Conservation (phyloP, 2,113 vertebrate genomes). For the Scartelaos histophorus region DNA sequence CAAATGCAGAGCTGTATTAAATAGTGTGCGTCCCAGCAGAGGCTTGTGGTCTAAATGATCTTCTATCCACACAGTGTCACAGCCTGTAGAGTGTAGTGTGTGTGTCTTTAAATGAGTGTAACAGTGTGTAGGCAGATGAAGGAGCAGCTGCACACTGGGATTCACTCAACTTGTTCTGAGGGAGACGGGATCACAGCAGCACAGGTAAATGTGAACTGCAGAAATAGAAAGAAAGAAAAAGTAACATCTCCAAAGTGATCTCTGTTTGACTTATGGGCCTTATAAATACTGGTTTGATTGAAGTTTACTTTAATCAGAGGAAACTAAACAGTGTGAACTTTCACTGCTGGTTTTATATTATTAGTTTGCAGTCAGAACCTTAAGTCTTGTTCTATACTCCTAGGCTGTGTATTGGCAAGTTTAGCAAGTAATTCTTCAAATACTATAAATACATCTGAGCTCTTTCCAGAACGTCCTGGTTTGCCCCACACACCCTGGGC, state of each 20-base stretch:
- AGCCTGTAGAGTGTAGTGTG: not conserved
- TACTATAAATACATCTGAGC: too few relatives aligned
- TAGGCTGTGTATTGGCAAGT: too few relatives aligned
- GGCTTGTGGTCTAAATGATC: not conserved
- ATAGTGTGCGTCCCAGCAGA: too few relatives aligned
- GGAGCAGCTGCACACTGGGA: slow-evolving; percentile 4
- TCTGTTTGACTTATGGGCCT: not conserved
- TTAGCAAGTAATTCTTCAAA: too few relatives aligned
- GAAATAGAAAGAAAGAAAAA: not conserved
- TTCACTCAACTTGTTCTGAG: slow-evolving; percentile 3
- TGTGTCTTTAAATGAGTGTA: not conserved
- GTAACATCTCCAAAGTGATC: not conserved
- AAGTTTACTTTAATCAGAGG: not conserved
- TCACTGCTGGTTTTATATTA: too few relatives aligned
- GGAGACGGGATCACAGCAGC: slow-evolving; percentile 6
- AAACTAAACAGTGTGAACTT: not conserved
- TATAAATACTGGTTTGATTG: not conserved
- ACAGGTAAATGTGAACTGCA: not conserved
- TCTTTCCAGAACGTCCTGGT: too few relatives aligned
- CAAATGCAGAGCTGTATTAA: too few relatives aligned
- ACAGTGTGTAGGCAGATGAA: not conserved
- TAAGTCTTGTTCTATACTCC: too few relatives aligned
- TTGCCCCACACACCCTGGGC: too few relatives aligned
- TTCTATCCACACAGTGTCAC: not conserved
- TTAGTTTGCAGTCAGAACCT: too few relatives aligned